Evolutionary conservation across 2,797 vertebrate genomes (phyloP), one percentile per base, ranked within the genome.

Genomic region (Botia almorhae): DNA sequence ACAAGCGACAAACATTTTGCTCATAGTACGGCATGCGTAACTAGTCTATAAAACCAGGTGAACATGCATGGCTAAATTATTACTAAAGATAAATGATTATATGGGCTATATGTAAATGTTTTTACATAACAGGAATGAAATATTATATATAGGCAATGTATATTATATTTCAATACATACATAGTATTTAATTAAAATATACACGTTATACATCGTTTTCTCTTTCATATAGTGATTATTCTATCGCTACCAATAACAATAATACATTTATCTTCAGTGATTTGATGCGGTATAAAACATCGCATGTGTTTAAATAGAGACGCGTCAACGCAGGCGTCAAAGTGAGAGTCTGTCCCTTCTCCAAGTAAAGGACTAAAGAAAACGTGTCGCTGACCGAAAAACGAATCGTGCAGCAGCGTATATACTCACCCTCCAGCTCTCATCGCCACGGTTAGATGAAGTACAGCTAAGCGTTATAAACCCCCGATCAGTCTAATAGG

Each of bases 401-500:
- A 43, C 33, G 50, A 73, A 77, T n/a, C 77, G 82, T 55, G 78
- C 56, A 67, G 70, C 50, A 36, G n/a, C 77, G 76, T 60, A 73
- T 43, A 43, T 58, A 74, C 84, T 85, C 55, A 74, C 71, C 69
- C 79, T 81, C 87, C 77, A 83, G 55, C 74, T 78, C 73, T 83
- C 72, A 55, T 82, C 69, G 76, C 87, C 84, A 80, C 82, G 56
- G 7, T 84, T 80, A 46, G 63, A 39, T 19, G 67, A 84, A 55
- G 65, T 48, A 17, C 74, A 69, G 86, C 5, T 11, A 16, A 61
- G 60, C 87, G 82, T 69, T 81, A 87, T 78, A 84, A 86, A 81
- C 77, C 86, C 85, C 82, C 55, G 74, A 56, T 88, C 83, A 69
- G 90, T 83, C 80, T 87, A 78, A 90, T 89, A 86, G 92, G 84